Percentiles rank a stretch among this genome's conserved stretches.
Conservation (phyloP, 2,888 invertebrate species). For the Pyrocoelia pectoralis region DNA sequence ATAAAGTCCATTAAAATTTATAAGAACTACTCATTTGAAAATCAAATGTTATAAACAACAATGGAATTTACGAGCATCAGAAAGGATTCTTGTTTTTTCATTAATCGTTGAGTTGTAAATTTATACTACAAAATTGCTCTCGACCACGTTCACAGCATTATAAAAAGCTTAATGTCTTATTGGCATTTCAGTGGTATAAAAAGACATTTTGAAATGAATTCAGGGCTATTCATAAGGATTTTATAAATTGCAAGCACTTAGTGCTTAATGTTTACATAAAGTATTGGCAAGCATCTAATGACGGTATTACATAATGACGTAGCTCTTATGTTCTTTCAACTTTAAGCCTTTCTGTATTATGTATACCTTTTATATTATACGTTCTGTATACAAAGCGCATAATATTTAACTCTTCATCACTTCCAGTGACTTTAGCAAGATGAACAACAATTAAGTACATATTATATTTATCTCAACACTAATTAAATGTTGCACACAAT, state of each 20-base stretch:
- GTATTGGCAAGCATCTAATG: conserved; percentile 1
- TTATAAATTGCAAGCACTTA: background rate
- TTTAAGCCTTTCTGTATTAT: too few relatives aligned
- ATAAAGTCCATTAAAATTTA: conserved; percentile 11
- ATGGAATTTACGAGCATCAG: conserved; percentile 2
- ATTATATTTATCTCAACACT: too few relatives aligned
- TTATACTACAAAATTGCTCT: conserved; percentile 10
- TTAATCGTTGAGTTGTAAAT: conserved; percentile 12
- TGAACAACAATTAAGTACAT: too few relatives aligned
- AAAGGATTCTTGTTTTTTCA: conserved; percentile 3
- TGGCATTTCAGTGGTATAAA: conserved; percentile 12
- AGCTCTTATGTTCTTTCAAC: too few relatives aligned
- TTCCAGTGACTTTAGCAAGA: too few relatives aligned
- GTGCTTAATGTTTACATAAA: background rate
- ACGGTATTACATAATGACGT: background rate
- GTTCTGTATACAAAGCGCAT: too few relatives aligned
- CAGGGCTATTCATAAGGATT: conserved; percentile 4
- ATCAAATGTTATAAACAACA: conserved; percentile 7
- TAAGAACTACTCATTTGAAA: background rate
- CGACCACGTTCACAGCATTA: background rate
- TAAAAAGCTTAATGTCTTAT: conserved; percentile 9
- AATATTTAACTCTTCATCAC: too few relatives aligned
- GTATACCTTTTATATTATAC: too few relatives aligned
- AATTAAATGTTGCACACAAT: too few relatives aligned
- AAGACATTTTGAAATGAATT: conserved; percentile 11